phyloP scores from a whole-genome alignment of 1,140 invertebrate genomes.

The Drosophila rhopaloa region DNA sequence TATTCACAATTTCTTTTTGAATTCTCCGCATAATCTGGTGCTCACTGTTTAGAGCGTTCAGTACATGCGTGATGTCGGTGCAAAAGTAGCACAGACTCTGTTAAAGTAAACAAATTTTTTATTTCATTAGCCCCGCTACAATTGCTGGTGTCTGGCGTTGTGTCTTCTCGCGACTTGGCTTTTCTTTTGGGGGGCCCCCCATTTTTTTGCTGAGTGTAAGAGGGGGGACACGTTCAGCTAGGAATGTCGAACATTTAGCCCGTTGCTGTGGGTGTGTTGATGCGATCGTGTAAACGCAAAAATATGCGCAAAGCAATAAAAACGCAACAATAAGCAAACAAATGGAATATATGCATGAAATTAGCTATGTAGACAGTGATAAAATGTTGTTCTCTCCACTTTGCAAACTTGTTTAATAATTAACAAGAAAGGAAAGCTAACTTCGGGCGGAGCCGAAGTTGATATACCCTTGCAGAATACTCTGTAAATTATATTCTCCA shows the following conservation, averaged over 20 bases:
- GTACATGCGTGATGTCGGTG: neutral
- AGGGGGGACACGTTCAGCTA: neutral
- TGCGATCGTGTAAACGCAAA: conserved; percentile 76
- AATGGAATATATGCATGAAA: conserved; percentile 72
- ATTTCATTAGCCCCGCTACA: conserved; percentile 38
- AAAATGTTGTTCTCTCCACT: conserved; percentile 68
- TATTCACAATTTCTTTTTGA: neutral
- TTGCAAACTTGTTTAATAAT: conserved; percentile 77
- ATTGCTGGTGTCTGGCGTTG: conserved; percentile 1
- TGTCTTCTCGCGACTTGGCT: neutral
- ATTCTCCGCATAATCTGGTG: neutral
- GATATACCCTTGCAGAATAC: too few relatives aligned
- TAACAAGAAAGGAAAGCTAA: too few relatives aligned
- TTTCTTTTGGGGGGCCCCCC: neutral
- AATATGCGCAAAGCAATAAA: conserved; percentile 73
- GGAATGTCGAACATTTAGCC: conserved; percentile 48
- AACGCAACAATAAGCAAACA: conserved; percentile 74
- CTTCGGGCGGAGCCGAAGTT: too few relatives aligned
- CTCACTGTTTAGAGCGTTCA: neutral
- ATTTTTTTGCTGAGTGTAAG: neutral
- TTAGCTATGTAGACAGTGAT: conserved; percentile 68
- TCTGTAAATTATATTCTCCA: too few relatives aligned
- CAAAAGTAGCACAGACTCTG: conserved; percentile 43
- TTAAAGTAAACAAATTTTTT: conserved; percentile 58
- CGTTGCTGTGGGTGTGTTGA: conserved; percentile 21